Base-by-base conservation (phyloP, 2,888 invertebrate genomes). In the Hirudinaria manillensis region DNA sequence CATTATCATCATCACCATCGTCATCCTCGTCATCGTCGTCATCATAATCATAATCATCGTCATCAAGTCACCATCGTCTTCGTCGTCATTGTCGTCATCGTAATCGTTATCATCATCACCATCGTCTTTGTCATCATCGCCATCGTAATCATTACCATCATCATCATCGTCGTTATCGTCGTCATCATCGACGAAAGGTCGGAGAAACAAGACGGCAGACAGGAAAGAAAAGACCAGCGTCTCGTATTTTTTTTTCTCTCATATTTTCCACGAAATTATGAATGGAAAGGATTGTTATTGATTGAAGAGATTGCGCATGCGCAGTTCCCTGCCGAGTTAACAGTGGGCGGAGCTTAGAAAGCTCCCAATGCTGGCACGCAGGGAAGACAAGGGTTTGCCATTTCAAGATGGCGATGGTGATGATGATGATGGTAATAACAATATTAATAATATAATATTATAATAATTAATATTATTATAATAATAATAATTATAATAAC, bases 31-130 rank as follows among this genome's bases (percentile, higher is more conserved):
- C 45, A 71, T 71, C 45, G 45, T 71, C 45, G 45, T 71, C 45
- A 71, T 71, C 45, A 71, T 51, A 7, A 71, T 71, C 45, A 71
- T 71, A 7, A 71, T 71, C 45, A 71, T 71, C 45, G 36, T 71
- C 45, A 71, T 71, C 45, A n/a, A n/a, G n/a, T n/a, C n/a, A 71
- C 45, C 45, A 71, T 19, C 19, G 24, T 71, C 13, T 24, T 71
- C 19, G 38, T 51, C 13, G 45, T 36, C 19, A 51, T 71, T 7
- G n/a, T 71, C 10, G 24, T 51, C 13, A 71, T 71, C 19, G 36
- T 71, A 7, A 51, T 71, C 45, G 36, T 51, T 16, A 51, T 71
- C 45, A 29, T 71, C 19, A 71, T 71, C 45, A 29, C 45, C 45
- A 71, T 51, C 45, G 38, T 71, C 45, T 24, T 71, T 16, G 24